These are phyloP conservation scores for Nymphalis urticae DNA, from an alignment of 2,888 invertebrate species.

Conservation along the genomic window DNA sequence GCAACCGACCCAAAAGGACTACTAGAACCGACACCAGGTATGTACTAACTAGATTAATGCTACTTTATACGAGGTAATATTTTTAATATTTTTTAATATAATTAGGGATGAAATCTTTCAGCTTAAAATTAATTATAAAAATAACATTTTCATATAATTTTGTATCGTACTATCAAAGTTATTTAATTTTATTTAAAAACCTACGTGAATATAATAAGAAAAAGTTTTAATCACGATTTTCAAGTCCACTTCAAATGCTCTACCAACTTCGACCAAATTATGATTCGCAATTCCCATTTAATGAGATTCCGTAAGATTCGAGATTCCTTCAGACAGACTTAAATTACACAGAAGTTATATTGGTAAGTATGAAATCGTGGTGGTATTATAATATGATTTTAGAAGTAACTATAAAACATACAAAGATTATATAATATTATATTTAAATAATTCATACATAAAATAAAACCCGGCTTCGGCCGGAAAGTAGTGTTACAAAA, in stretches of 20 bases:
- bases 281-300: constrained; percentile 30
- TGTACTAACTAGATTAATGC: constrained; percentile 33
- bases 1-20: constrained; percentile 62
- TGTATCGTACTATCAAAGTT: not conserved
- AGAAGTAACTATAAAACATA: too few relatives aligned
- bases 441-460: too few relatives aligned
- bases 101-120: too few relatives aligned
- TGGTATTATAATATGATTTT: too few relatives aligned
- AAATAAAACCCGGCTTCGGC: too few relatives aligned
- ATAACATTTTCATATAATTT: not conserved
- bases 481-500: too few relatives aligned
- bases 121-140: not conserved
- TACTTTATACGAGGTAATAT: too few relatives aligned
- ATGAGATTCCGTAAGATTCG: constrained; percentile 28
- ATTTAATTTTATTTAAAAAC: not conserved
- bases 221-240: constrained; percentile 30
- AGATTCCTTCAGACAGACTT: constrained; percentile 22
- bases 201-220: constrained; percentile 5
- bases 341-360: constrained; percentile 3
- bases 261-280: constrained; percentile 26
- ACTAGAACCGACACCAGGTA: constrained; percentile 56
- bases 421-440: too few relatives aligned
- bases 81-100: too few relatives aligned
- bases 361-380: not conserved
- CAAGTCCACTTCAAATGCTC: constrained; percentile 23